Evolutionary conservation across 2,113 vertebrate genomes (phyloP).

Genomic region (Synchiropus splendidus): DNA sequence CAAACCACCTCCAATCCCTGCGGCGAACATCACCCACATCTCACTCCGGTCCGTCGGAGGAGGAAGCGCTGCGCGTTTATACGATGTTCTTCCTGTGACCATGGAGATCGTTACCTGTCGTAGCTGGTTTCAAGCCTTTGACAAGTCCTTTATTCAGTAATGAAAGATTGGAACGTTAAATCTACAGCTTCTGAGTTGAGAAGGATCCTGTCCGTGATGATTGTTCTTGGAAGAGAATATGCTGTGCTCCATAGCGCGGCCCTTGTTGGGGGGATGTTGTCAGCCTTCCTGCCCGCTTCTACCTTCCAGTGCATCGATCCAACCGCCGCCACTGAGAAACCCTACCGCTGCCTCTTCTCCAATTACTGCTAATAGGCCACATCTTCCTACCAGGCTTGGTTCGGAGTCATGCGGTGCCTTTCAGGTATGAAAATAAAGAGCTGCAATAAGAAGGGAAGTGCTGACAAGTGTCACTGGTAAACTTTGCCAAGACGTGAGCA

Average conservation of each 20-base stretch:
- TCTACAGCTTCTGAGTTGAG: constrained; percentile 25
- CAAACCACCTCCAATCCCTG: too few species aligned
- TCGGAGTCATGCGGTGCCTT: constrained; percentile 23
- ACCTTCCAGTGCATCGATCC: constrained; percentile 40
- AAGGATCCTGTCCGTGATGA: constrained; percentile 26
- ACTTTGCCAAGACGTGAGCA: constrained; percentile 58
- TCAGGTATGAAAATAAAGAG: constrained; percentile 18
- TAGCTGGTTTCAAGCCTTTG: constrained; percentile 35
- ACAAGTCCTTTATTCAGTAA: constrained; percentile 51
- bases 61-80: too few species aligned
- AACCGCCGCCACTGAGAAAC: constrained; percentile 33
- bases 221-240: constrained; percentile 28
- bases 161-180: constrained; percentile 49
- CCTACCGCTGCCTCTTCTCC: constrained; percentile 46
- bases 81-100: too few species aligned
- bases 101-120: constrained; percentile 45
- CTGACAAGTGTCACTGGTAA: constrained; percentile 35
- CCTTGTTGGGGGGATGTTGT: constrained; percentile 36
- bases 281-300: constrained; percentile 31
- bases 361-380: constrained; percentile 55
- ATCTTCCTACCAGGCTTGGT: constrained; percentile 38
- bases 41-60: too few species aligned
- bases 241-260: too few species aligned
- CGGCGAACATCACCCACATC: too few species aligned
- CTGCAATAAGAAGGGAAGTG: constrained; percentile 29